Evolutionary conservation across 1,140 invertebrate genomes (phyloP).

Genomic region (Aporrectodea caliginosa): DNA sequence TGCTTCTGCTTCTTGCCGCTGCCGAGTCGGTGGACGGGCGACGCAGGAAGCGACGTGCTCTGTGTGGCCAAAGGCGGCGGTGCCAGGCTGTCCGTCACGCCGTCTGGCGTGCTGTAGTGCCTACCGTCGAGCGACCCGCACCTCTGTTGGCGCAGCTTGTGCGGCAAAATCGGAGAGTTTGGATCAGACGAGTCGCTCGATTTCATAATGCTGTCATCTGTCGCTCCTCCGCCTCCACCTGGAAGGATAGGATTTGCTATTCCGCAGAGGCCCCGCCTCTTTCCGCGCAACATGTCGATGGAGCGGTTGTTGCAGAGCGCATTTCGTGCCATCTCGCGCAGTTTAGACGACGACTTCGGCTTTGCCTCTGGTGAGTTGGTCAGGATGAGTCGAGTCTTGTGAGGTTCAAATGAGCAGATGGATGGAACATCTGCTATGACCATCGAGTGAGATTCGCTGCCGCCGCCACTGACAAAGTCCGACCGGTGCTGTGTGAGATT

Average conservation of each 20-base stretch:
- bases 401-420: constrained; percentile 3
- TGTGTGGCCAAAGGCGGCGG: not conserved
- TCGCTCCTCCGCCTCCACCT: not conserved
- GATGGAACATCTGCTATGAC: not conserved
- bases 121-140: not conserved
- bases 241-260: not conserved
- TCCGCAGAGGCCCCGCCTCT: constrained; percentile 16
- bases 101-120: not conserved
- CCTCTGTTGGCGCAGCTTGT: not conserved
- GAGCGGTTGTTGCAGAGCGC: constrained; percentile 17
- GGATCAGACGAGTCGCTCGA: constrained; percentile 23
- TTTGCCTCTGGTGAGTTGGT: not conserved
- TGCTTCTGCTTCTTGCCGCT: not conserved
- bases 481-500: not conserved
- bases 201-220: constrained; percentile 1
- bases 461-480: not conserved
- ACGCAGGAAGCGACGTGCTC: constrained; percentile 47
- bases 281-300: not conserved
- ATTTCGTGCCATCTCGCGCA: constrained; percentile 14
- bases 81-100: not conserved
- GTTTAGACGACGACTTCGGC: not conserved
- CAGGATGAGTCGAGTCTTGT: constrained; percentile 5
- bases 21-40: constrained; percentile 37
- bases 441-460: not conserved
- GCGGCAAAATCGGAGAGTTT: not conserved